phyloP scores from a whole-genome alignment of 2,888 invertebrate species.

The Imbricaverruca yamaguchii region DNA sequence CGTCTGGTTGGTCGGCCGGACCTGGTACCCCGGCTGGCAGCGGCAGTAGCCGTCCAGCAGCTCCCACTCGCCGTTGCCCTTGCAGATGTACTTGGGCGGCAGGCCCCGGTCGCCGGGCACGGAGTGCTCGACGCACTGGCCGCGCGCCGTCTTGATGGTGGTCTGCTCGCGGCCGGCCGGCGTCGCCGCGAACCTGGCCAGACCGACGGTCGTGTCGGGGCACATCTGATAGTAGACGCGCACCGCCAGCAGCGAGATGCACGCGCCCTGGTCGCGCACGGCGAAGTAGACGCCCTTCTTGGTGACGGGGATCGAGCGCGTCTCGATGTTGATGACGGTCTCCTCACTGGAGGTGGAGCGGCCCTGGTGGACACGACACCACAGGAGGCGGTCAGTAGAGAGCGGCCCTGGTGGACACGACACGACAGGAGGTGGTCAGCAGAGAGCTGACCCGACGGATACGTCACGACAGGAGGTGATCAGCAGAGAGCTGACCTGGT shows the following conservation, averaged over 20 bases:
- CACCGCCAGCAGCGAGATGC: constrained; percentile 91
- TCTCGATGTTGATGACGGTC: constrained; percentile 82
- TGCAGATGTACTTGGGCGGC: constrained; percentile 55
- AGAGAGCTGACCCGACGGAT: too few species aligned
- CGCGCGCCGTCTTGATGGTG: constrained; percentile 82
- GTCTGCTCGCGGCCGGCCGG: constrained; percentile 87
- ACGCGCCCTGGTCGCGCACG: constrained; percentile 95
- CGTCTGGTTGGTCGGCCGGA: constrained; percentile 71
- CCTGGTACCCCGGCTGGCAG: constrained; percentile 86
- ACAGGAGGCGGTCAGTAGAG: too few species aligned
- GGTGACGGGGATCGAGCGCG: constrained; percentile 84
- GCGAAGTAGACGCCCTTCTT: constrained; percentile 96
- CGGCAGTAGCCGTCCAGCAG: constrained; percentile 84
- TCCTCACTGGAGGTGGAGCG: constrained; percentile 85
- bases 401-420: too few species aligned
- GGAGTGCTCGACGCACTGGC: constrained; percentile 86
- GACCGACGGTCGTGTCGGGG: constrained; percentile 83
- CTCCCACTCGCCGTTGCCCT: constrained; percentile 94
- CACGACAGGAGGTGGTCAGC: too few species aligned
- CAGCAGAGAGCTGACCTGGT: too few species aligned
- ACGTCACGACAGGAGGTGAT: too few species aligned
- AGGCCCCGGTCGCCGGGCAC: constrained; percentile 42
- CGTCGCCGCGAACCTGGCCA: constrained; percentile 86
- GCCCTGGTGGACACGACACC: constrained; percentile 52
- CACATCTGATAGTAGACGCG: constrained; percentile 90